Percentiles rank a stretch among this genome's conserved stretches.
Conservation (phyloP, 2,797 vertebrate species). For the Chrysocyon brachyurus region DNA sequence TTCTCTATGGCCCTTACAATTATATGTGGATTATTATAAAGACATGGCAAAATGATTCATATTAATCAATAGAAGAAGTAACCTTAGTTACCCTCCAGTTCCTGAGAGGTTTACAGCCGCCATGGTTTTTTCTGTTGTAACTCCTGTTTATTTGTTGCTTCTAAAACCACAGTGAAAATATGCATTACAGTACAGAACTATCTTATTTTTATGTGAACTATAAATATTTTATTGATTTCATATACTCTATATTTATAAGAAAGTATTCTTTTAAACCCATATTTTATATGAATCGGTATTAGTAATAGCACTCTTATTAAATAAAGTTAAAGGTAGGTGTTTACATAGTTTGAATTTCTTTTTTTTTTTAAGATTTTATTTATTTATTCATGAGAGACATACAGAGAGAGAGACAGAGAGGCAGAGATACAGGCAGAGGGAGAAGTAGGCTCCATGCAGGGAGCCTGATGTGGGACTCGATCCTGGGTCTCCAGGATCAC, state of each 20-base stretch:
- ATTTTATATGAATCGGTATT: constrained; percentile 1
- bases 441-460: too few relatives aligned
- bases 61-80: background rate
- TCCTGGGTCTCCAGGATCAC: too few relatives aligned
- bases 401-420: too few relatives aligned
- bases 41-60: background rate
- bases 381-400: too few relatives aligned
- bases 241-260: background rate
- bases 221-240: constrained; percentile 44
- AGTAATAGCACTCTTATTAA: constrained; percentile 3
- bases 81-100: background rate
- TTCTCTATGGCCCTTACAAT: background rate
- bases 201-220: constrained; percentile 28
- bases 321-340: background rate
- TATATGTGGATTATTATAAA: background rate
- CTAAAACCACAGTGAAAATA: constrained; percentile 34
- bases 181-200: background rate
- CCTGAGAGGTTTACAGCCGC: background rate
- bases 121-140: background rate
- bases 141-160: constrained; percentile 32
- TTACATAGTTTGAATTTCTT: constrained; percentile 30
- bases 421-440: too few relatives aligned
- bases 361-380: too few relatives aligned
- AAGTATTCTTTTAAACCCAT: constrained; percentile 31
- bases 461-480: too few relatives aligned